Evolutionary conservation across 2,113 vertebrate genomes (phyloP).

Genomic region (Silurus meridionalis): DNA sequence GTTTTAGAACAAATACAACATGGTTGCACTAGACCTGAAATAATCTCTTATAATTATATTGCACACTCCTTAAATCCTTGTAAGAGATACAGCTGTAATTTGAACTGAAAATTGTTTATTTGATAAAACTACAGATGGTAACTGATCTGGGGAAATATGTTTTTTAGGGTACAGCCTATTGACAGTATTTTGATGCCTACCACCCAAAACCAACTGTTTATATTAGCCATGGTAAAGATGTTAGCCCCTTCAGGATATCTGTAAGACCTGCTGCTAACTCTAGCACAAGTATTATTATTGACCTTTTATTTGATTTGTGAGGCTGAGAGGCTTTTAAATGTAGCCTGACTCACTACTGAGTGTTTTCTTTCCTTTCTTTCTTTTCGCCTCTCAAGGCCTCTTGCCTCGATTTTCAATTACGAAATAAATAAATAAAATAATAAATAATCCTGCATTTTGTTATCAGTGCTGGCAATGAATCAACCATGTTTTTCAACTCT

Average conservation of each 20-base stretch:
- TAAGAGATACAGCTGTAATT: not conserved
- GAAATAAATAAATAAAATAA: not conserved
- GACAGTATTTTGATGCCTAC: not conserved
- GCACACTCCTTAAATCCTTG: not conserved
- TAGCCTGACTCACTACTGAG: not conserved
- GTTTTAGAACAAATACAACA: not conserved
- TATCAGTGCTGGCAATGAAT: constrained; percentile 12
- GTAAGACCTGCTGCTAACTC: not conserved
- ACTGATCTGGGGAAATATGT: not conserved
- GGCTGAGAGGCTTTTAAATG: constrained; percentile 2
- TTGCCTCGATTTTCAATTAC: constrained; percentile 17
- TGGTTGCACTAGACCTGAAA: not conserved
- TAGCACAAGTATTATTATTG: not conserved
- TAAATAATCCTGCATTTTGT: not conserved
- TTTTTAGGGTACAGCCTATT: not conserved
- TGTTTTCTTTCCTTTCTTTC: not conserved
- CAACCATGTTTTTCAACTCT: constrained; percentile 1
- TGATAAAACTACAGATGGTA: not conserved
- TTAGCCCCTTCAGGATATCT: not conserved
- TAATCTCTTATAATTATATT: not conserved
- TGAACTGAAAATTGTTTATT: not conserved
- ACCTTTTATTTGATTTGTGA: constrained; percentile 12
- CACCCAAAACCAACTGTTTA: not conserved
- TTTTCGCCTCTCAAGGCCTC: not conserved
- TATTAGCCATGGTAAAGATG: not conserved